phyloP scores from a whole-genome alignment of 1,140 invertebrate species.

The Acyrthosiphon pisum region DNA sequence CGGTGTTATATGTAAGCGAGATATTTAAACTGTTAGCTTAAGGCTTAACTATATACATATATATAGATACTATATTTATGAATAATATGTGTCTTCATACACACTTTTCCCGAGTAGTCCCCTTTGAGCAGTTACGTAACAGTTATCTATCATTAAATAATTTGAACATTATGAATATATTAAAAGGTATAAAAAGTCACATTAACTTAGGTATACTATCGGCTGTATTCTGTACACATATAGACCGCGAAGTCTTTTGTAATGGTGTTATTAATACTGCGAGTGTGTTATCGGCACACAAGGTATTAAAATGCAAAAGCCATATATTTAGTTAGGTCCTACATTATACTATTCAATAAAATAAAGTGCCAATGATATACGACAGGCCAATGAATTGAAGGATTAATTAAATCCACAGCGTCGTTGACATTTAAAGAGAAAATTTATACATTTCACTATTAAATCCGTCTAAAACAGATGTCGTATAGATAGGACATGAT shows the following conservation, averaged over 20 bases:
- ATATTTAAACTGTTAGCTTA: background rate
- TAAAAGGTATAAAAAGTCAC: background rate
- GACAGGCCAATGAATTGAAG: background rate
- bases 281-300: background rate
- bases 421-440: background rate
- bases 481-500: background rate
- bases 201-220: background rate
- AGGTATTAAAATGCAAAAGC: background rate
- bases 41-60: background rate
- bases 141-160: background rate
- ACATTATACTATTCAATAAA: background rate
- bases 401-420: background rate
- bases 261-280: background rate
- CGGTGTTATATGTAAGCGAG: background rate
- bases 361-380: background rate
- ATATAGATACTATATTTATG: background rate
- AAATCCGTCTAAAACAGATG: background rate
- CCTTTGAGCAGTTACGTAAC: background rate
- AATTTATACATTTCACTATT: background rate
- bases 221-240: background rate
- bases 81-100: background rate
- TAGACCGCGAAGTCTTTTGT: background rate
- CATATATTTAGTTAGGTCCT: background rate
- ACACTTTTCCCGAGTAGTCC: background rate
- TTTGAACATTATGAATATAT: background rate